Evolutionary conservation across 2,888 invertebrate species (phyloP), one percentile per base, ranked within the genome.

Genomic region (Napeogenes sylphis): DNA sequence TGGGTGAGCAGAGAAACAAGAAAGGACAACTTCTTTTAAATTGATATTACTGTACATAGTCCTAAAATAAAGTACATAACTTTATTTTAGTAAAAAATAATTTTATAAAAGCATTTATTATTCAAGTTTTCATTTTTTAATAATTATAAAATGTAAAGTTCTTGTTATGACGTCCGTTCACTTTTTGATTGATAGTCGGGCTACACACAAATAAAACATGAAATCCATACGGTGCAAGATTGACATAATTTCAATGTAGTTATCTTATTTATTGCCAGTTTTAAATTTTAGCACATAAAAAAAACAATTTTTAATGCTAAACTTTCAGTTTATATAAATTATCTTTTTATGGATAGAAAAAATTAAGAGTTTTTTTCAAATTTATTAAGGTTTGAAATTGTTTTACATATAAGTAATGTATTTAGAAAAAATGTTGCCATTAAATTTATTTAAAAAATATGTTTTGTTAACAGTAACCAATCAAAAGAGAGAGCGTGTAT

Each of bases 401-500:
- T 38, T 38, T 38, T 4, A 4, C 38, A 4, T 38, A 38, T 6
- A 8, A 38, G 38, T 13, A 38, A 12, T 14, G 13, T 21, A 51
- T 51, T 58, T 13, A 35, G 13, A 38, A n/a, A 42, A 38, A 51
- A 30, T 5, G 35, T 51, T 38, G 12, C 58, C 58, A 58, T 51
- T 51, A 8, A 47, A 33, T 10, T 32, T 10, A 12, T 10, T 10
- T 2, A 5, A 45, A 2, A 45, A 45, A 5, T 13, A 38, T 38
- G 21, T 21, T 53, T 35, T 38, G 12, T 42, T 53, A 21, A 30
- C 38, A 56, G 32, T 45, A 59, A 67, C 91, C 90, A 90, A 91
- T 90, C 72, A 79, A 55, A 73, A 67, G 60, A 54, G 70, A 70
- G 81, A 81, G 80, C 91, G 91, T 91, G 90, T 84, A 83, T 83